Percentiles rank a stretch among this genome's conserved stretches.
Evolutionary conservation across 2,888 invertebrate species (phyloP).

Genomic region (Siphlonurus alternatus): DNA sequence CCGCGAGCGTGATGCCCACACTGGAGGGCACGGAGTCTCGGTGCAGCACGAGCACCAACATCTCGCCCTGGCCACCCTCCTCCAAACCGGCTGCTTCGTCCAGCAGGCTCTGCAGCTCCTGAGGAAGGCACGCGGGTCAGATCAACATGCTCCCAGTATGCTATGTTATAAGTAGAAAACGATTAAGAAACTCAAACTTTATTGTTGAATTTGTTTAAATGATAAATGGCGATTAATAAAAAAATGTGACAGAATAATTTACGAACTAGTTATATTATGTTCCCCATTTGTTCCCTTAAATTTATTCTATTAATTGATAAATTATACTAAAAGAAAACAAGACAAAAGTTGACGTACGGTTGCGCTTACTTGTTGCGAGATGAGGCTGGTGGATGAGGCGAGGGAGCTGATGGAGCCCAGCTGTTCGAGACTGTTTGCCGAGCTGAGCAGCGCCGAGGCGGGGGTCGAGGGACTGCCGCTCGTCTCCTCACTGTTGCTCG

Average conservation of each 20-base stretch:
- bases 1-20: conserved; percentile 74
- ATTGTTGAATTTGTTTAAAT: too few species aligned
- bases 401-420: conserved; percentile 38
- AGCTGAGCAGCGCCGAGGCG: conserved; percentile 21
- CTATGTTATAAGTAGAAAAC: too few species aligned
- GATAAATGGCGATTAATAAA: too few species aligned
- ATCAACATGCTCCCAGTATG: too few species aligned
- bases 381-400: conserved; percentile 37
- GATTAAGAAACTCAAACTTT: too few species aligned
- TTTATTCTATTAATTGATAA: too few species aligned
- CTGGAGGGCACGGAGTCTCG: conserved; percentile 52
- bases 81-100: conserved; percentile 28
- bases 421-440: conserved; percentile 26
- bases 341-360: too few species aligned
- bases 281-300: too few species aligned
- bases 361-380: conserved; percentile 31
- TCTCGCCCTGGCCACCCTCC: conserved; percentile 25
- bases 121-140: conserved; percentile 1
- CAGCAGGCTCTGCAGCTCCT: conserved; percentile 42
- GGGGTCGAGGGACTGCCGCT: conserved; percentile 16
- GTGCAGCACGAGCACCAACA: conserved; percentile 45
- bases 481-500: conserved; percentile 32
- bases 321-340: too few species aligned
- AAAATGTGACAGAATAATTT: too few species aligned
- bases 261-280: too few species aligned